phyloP scores from a whole-genome alignment of 1,140 invertebrate genomes.

The Pachyrhynchus sulphureomaculatus region DNA sequence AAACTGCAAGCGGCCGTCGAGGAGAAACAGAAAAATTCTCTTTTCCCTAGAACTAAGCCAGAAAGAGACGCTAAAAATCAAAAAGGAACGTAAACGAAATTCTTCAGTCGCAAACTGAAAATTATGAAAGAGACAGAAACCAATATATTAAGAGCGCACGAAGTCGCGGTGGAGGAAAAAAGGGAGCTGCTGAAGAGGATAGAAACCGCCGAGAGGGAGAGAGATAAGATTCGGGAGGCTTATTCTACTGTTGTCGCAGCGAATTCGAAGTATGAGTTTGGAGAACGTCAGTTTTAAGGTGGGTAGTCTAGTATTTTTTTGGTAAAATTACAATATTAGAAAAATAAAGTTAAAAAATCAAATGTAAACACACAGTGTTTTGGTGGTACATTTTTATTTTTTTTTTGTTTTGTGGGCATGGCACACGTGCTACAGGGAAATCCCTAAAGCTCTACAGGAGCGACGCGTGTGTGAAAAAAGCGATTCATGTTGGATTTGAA shows the following conservation, averaged over 20 bases:
- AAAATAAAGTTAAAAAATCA: no score
- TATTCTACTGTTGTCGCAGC: conserved; percentile 41
- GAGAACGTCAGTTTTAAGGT: conserved; percentile 40
- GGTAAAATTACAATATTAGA: no score
- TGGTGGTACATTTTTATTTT: no score
- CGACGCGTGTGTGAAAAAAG: no score
- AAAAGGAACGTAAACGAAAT: conserved; percentile 35
- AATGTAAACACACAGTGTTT: no score
- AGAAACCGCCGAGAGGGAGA: conserved; percentile 33
- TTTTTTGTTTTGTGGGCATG: no score
- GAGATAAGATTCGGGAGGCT: conserved; percentile 40
- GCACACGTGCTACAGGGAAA: no score
- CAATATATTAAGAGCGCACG: conserved; percentile 33
- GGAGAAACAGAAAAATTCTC: conserved; percentile 18
- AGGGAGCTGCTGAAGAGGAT: conserved; percentile 30
- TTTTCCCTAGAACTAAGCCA: conserved; percentile 21
- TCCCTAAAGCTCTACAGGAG: no score
- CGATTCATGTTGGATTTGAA: no score
- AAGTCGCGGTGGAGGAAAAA: conserved; percentile 34
- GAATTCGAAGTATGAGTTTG: conserved; percentile 43
- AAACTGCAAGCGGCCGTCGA: conserved; percentile 8
- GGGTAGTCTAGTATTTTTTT: no score
- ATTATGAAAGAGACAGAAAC: conserved; percentile 38
- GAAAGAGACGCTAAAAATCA: conserved; percentile 32
- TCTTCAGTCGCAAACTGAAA: conserved; percentile 33